Conservation (phyloP, 2,797 vertebrate species). For the Mus caroli region DNA sequence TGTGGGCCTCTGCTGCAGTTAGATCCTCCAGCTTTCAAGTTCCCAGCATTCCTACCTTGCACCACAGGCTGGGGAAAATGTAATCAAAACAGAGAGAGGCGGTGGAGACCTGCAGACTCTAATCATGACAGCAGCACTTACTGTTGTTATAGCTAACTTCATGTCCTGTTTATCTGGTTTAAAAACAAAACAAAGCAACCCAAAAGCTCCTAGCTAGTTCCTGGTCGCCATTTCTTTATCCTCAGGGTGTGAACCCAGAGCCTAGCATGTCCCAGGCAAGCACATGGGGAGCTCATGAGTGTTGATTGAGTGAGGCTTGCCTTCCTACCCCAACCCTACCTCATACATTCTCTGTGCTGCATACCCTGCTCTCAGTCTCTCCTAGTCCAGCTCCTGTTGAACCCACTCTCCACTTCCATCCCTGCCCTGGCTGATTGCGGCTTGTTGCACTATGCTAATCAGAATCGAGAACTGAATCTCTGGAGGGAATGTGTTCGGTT, state of each 20-base stretch:
- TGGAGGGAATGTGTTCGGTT: neutral
- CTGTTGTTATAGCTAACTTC: neutral
- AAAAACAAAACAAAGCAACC: neutral
- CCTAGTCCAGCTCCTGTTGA: neutral
- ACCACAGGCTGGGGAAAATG: neutral
- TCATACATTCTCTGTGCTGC: too few relatives aligned
- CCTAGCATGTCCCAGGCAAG: neutral
- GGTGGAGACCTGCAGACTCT: neutral
- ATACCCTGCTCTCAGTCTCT: neutral
- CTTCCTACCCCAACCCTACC: neutral
- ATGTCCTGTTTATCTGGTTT: neutral
- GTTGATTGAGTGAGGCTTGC: neutral
- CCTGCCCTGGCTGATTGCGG: neutral
- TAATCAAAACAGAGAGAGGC: neutral
- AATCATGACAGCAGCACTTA: neutral
- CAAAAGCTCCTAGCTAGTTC: neutral
- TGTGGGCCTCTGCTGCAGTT: neutral
- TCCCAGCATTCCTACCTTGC: neutral
- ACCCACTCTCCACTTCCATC: neutral
- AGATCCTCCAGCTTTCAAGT: neutral
- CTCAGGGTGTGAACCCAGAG: too few relatives aligned
- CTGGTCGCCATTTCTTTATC: too few relatives aligned
- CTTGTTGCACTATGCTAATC: neutral
- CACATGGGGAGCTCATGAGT: neutral
- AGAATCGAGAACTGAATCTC: neutral